These are phyloP conservation scores for Myotis pilosus DNA, from an alignment of 2,797 vertebrate species.

Conservation along the genomic window DNA sequence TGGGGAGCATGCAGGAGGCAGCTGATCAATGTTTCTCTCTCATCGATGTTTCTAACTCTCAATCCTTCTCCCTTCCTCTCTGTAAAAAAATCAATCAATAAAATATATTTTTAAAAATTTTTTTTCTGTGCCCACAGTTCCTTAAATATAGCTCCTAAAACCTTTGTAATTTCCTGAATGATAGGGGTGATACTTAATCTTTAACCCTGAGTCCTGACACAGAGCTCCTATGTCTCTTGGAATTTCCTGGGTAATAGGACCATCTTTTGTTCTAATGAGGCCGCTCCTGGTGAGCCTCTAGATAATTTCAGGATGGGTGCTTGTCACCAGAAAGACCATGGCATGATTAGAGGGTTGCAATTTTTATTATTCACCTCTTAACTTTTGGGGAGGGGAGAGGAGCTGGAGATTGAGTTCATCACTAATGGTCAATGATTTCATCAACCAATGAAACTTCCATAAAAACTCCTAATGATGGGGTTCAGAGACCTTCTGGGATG, in stretches of 20 bases:
- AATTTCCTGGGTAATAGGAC: not conserved
- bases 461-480: not conserved
- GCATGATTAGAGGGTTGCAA: not conserved
- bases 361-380: not conserved
- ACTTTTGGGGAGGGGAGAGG: not conserved
- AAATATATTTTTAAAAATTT: too few species aligned
- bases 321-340: not conserved
- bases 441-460: not conserved
- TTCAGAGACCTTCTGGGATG: not conserved
- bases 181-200: not conserved
- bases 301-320: not conserved
- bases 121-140: not conserved
- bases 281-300: not conserved
- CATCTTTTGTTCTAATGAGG: not conserved
- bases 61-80: too few species aligned
- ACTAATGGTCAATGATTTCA: not conserved
- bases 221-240: not conserved
- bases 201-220: not conserved
- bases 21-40: too few species aligned
- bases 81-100: too few species aligned
- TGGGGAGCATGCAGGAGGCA: too few species aligned
- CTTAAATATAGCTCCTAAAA: not conserved
- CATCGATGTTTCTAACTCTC: too few species aligned
- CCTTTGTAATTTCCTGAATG: not conserved
- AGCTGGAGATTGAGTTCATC: not conserved